phyloP scores from a whole-genome alignment of 2,888 invertebrate species.

The Iphiclides podalirius region DNA sequence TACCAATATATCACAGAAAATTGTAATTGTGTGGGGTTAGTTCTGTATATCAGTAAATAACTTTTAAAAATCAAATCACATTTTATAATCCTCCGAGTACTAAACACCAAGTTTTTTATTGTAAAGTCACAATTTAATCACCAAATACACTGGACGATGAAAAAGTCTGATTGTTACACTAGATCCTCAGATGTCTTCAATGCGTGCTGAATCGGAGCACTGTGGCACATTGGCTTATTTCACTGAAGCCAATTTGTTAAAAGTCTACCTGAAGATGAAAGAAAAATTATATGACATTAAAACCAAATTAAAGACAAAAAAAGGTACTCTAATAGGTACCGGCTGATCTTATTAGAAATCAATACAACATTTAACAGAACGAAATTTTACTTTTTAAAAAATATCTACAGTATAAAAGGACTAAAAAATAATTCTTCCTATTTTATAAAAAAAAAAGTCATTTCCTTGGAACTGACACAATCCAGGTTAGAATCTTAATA shows the following conservation, averaged over 20 bases:
- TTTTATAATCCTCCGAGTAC: constrained; percentile 62
- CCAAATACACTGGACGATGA: constrained; percentile 63
- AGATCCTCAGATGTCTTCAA: constrained; percentile 93
- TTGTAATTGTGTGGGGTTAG: constrained; percentile 62
- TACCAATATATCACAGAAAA: constrained; percentile 75
- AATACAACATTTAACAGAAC: too few relatives aligned
- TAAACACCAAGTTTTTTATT: constrained; percentile 58
- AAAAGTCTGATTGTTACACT: constrained; percentile 71
- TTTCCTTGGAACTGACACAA: too few relatives aligned
- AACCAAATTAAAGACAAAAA: too few relatives aligned
- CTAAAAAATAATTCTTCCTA: too few relatives aligned
- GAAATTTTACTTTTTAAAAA: too few relatives aligned
- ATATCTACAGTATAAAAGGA: too few relatives aligned
- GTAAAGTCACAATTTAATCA: constrained; percentile 59
- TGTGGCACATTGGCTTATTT: constrained; percentile 43
- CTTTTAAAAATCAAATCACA: constrained; percentile 66
- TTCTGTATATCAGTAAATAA: constrained; percentile 46
- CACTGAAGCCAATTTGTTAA: constrained; percentile 44
- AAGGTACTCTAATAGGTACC: too few relatives aligned
- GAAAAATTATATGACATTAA: constrained; percentile 30
- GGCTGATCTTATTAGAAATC: neutral
- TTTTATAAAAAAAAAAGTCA: too few relatives aligned
- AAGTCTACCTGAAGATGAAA: constrained; percentile 42
- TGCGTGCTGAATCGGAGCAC: constrained; percentile 91
- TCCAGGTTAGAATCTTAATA: too few relatives aligned